Conservation (phyloP, 2,888 invertebrate genomes). For the Pristionchus exspectatus region DNA sequence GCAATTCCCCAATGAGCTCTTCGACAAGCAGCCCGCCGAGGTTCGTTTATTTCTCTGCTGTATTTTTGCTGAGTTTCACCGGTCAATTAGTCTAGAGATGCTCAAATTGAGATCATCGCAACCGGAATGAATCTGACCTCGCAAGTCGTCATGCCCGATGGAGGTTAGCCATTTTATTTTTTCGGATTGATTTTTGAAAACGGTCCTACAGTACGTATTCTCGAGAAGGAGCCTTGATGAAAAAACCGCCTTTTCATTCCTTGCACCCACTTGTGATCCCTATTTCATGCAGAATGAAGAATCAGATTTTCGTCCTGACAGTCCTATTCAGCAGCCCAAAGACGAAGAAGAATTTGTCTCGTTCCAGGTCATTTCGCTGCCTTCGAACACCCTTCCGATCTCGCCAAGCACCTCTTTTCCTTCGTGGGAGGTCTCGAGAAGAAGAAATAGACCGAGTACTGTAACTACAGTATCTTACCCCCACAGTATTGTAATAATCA, state of each 20-base stretch:
- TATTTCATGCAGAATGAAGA: not conserved
- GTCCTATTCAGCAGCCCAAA: not conserved
- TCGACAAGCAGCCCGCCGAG: slow-evolving; percentile 83
- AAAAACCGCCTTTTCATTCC: not conserved
- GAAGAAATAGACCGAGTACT: slow-evolving; percentile 25
- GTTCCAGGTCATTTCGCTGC: slow-evolving; percentile 86
- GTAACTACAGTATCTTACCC: too few species aligned
- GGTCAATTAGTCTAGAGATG: not conserved
- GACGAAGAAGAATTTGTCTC: not conserved
- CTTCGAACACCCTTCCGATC: slow-evolving; percentile 86
- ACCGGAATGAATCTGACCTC: slow-evolving; percentile 35
- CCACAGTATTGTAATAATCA: too few species aligned
- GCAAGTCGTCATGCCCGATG: slow-evolving; percentile 80
- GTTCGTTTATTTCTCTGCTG: slow-evolving; percentile 72
- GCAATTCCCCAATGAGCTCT: slow-evolving; percentile 86
- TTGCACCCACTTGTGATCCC: not conserved
- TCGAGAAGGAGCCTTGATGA: too few species aligned
- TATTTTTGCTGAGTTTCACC: not conserved
- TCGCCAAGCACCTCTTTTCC: slow-evolving; percentile 86
- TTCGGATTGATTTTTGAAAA: not conserved
- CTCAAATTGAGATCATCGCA: slow-evolving; percentile 1
- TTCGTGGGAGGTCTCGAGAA: slow-evolving; percentile 76
- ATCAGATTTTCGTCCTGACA: not conserved
- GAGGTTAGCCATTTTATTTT: slow-evolving; percentile 83
- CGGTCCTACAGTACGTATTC: not conserved